Base-by-base conservation (phyloP, 1,140 invertebrate genomes). In the Drosophila willistoni region DNA sequence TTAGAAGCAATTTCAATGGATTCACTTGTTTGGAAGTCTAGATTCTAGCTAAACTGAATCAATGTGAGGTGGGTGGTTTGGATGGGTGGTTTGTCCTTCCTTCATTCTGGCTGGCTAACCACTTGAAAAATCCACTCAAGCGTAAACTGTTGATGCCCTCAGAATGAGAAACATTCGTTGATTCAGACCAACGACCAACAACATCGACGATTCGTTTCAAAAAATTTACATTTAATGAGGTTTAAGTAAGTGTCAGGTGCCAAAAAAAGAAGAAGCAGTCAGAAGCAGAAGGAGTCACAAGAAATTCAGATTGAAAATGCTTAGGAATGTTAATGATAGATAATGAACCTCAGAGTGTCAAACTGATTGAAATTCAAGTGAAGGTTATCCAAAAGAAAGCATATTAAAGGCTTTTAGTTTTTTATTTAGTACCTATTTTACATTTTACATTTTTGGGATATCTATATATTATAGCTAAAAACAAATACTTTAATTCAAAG, bases 221-320 rank as follows among this genome's bases (percentile, higher is more conserved):
- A 83, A 83, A 87, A 87, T 87, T 87, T 87, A 72, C 83, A 87
- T 87, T 83, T 87, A 87, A 87, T 87, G 83, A 87, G 83, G 73
- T 87, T 80, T 79, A 79, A 81, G 71, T 74, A 71, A 77, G 61
- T 71, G 70, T 57, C 80, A 85, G 81, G 81, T 85, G 81, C 60
- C 65, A 84, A 73, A 76, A 73, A 71, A 65, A 59, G n/a, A n/a
- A 55, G 33, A 54, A 39, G 76, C 1, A 39, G 76, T 5, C 29
- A 29, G 33, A 33, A 33, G 25, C 7, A 56, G 34, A 10, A 34
- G 34, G 7, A 7, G 34, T 10, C 34, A 34, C 1, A 9, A 34
- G 9, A 34, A 47, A 19, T 51, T 12, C 17, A 22, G 5, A 2
- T 51, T 22, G 44, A 51, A 51, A 47, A 17, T 47, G 14, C 6